phyloP scores from a whole-genome alignment of 1,140 invertebrate species.

The Pachypsylla venusta region DNA sequence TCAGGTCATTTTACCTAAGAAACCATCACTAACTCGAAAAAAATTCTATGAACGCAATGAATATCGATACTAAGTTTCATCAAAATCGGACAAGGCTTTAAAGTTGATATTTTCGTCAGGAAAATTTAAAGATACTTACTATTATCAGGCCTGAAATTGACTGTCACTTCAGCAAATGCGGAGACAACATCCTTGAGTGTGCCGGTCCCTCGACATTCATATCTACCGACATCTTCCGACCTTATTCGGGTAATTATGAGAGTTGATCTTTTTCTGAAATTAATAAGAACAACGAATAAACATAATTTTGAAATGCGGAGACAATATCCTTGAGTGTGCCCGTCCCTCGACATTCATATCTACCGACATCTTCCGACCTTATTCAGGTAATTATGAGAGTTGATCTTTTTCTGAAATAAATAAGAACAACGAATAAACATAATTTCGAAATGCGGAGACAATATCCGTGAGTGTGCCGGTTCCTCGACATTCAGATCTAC shows the following conservation, averaged over 20 bases:
- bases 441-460: constrained; percentile 19
- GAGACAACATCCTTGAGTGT: constrained; percentile 20
- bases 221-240: constrained; percentile 49
- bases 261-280: constrained; percentile 51
- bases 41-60: too few species aligned
- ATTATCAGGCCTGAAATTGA: constrained; percentile 23
- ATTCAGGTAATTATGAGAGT: constrained; percentile 56
- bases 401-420: constrained; percentile 47
- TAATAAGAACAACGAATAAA: background rate
- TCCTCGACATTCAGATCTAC: constrained; percentile 57
- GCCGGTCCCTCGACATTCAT: constrained; percentile 48
- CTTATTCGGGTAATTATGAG: constrained; percentile 53
- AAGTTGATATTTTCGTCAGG: background rate
- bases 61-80: too few species aligned
- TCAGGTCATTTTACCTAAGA: too few species aligned
- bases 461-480: constrained; percentile 20
- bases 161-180: constrained; percentile 22
- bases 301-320: too few species aligned
- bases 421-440: background rate
- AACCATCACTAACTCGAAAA: too few species aligned
- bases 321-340: constrained; percentile 20
- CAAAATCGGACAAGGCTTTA: too few species aligned
- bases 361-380: constrained; percentile 48
- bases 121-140: constrained; percentile 21
- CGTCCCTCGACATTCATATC: constrained; percentile 53